Base-by-base conservation (phyloP, 2,797 vertebrate species). In the Notolabrus celidotus region DNA sequence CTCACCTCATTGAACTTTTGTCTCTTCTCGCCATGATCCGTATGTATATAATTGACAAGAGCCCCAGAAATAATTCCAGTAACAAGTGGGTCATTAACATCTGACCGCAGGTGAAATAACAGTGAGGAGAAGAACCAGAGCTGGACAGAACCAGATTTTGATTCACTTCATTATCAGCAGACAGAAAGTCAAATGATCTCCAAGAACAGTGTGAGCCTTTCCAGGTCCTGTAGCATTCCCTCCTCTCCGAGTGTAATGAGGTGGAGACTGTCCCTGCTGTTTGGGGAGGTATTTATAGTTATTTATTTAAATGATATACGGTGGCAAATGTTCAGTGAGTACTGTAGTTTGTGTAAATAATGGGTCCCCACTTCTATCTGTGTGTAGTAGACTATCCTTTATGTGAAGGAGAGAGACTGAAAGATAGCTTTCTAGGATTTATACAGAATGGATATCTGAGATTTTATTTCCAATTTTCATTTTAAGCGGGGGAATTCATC, bases 281-380 rank as follows among this genome's bases (percentile, higher is more conserved):
- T 95, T 91, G 93, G 94, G 95, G 91, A 80, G 31, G 60, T 79
- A 60, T 91, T 94, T 86, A 93, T 94, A 94, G 93, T 95, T 87
- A 95, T 95, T 94, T 96, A 96, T 97, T 96, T 96, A 96, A 96
- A 95, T 94, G 66, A 95, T 94, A 94, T 95, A 93, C 95, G 94
- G 94, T 96, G 14, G 3, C 9, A 39, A 55, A 38, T 55, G 15
- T 39, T 25, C 53, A 39, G 2, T 97, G 96, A 96, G 96, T 94
- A 95, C 12, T 7, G 46, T 15, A 25, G 93, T 96, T 96, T 96
- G 94, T 94, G 46, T 47, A 96, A 95, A 95, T 95, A 79, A 63
- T 45, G 55, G 64, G 31, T 74, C 39, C 36, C 10, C 31, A 25
- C 38, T 74, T 41, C 38, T 61, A 22, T 54, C 45, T 59, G 4